A percentile compares a stretch with the other conserved stretches of the same genome.
phyloP scores from a whole-genome alignment of 1,140 invertebrate genomes.

The Tetragonula clypearis region DNA sequence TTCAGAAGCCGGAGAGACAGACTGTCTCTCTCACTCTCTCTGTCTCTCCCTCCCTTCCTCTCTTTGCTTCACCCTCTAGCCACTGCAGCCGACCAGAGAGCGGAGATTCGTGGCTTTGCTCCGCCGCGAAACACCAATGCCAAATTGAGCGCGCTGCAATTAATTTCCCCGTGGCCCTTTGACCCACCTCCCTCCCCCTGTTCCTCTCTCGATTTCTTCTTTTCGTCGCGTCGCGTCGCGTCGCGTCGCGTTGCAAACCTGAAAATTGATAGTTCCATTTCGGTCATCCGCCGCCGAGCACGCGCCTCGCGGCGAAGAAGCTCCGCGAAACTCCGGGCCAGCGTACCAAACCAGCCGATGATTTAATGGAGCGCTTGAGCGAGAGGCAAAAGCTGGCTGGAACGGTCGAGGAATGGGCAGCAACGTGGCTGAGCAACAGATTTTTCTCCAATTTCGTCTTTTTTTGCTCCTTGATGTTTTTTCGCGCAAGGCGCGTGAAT shows the following conservation, averaged over 20 bases:
- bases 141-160: conserved; percentile 48
- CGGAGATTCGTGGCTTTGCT: conserved; percentile 29
- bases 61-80: background rate
- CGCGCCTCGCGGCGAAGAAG: background rate
- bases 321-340: background rate
- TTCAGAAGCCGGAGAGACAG: conserved; percentile 22
- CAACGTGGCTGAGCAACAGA: too few species aligned
- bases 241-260: background rate
- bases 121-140: conserved; percentile 41
- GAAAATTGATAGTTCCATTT: conserved; percentile 19
- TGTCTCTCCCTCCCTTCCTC: background rate
- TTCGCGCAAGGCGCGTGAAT: too few species aligned
- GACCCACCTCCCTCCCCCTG: too few species aligned
- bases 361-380: background rate
- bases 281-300: too few species aligned
- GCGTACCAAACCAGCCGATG: background rate
- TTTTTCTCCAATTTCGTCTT: too few species aligned
- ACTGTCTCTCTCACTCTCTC: background rate
- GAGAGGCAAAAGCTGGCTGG: background rate
- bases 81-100: too few species aligned
- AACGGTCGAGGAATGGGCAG: background rate
- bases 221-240: background rate
- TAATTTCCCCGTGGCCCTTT: conserved; percentile 37
- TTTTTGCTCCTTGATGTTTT: too few species aligned
- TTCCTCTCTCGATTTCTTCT: background rate